Evolutionary conservation across 2,888 invertebrate genomes (phyloP).

Genomic region (Drosophila ezoana): DNA sequence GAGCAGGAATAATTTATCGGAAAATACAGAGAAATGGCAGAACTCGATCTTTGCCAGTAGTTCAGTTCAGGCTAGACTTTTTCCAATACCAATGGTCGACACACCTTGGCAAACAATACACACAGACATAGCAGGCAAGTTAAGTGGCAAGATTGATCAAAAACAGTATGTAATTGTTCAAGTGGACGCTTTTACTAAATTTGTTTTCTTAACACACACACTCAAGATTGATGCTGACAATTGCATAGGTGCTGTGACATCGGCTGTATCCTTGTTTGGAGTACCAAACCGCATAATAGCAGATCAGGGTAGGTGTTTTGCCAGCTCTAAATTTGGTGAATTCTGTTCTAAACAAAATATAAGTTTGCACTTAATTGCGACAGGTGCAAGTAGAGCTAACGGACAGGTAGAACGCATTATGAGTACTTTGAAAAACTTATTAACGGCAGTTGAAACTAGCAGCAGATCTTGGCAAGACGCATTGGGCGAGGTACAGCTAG

Average conservation of each 20-base stretch:
- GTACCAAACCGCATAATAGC: too few species aligned
- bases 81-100: too few species aligned
- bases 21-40: too few species aligned
- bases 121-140: slow-evolving; percentile 3
- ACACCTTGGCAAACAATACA: slow-evolving; percentile 17
- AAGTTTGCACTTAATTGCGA: neutral
- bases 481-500: too few species aligned
- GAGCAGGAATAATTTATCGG: too few species aligned
- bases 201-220: slow-evolving; percentile 18
- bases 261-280: neutral
- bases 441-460: too few species aligned
- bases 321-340: neutral
- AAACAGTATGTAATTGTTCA: too few species aligned
- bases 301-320: neutral
- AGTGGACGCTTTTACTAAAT: slow-evolving; percentile 12
- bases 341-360: neutral
- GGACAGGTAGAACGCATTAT: too few species aligned
- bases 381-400: slow-evolving; percentile 1
- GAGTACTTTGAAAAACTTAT: too few species aligned
- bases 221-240: slow-evolving; percentile 1
- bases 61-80: neutral
- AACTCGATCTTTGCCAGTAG: neutral
- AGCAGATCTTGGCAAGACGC: too few species aligned
- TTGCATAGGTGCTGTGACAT: neutral
- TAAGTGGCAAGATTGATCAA: too few species aligned